Conservation (phyloP, 1,140 invertebrate species). For the Arion vulgaris region DNA sequence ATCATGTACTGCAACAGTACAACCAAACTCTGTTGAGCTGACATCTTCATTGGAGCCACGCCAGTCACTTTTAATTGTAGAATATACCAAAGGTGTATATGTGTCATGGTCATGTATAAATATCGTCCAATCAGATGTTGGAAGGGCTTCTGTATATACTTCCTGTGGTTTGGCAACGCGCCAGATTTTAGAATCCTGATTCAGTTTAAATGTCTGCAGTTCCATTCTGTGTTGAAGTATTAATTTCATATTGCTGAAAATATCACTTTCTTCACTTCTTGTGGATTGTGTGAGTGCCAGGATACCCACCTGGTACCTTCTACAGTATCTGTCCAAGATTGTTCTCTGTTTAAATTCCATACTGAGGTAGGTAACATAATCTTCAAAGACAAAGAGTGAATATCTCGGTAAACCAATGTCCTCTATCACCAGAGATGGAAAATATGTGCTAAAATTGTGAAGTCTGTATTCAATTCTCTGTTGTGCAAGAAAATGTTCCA, state of each 20-base stretch:
- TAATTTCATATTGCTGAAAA: conserved; percentile 84
- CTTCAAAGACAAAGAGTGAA: conserved; percentile 95
- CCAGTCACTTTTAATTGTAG: conserved; percentile 72
- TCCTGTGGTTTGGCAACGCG: conserved; percentile 90
- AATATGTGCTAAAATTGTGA: neutral
- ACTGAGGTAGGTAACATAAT: conserved; percentile 93
- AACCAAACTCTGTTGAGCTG: conserved; percentile 24
- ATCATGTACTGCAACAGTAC: conserved; percentile 24
- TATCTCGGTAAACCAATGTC: conserved; percentile 95
- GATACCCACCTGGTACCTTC: conserved; percentile 94
- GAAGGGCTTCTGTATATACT: conserved; percentile 87
- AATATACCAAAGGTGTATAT: conserved; percentile 92
- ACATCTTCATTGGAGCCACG: conserved; percentile 46
- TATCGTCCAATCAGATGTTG: conserved; percentile 89
- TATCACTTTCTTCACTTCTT: conserved; percentile 83
- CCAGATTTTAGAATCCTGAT: conserved; percentile 89
- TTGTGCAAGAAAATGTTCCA: conserved; percentile 9
- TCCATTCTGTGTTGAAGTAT: conserved; percentile 92
- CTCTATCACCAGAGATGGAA: conserved; percentile 78
- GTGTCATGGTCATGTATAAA: conserved; percentile 94
- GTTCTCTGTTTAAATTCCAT: conserved; percentile 98
- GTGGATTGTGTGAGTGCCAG: conserved; percentile 92
- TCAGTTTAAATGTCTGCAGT: conserved; percentile 90
- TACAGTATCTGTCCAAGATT: conserved; percentile 95
- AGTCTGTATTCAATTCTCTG: conserved; percentile 24